Percentiles rank a stretch among this genome's conserved stretches.
These are phyloP conservation scores for Melieria crassipennis DNA, from an alignment of 2,888 invertebrate species.

Conservation along the genomic window DNA sequence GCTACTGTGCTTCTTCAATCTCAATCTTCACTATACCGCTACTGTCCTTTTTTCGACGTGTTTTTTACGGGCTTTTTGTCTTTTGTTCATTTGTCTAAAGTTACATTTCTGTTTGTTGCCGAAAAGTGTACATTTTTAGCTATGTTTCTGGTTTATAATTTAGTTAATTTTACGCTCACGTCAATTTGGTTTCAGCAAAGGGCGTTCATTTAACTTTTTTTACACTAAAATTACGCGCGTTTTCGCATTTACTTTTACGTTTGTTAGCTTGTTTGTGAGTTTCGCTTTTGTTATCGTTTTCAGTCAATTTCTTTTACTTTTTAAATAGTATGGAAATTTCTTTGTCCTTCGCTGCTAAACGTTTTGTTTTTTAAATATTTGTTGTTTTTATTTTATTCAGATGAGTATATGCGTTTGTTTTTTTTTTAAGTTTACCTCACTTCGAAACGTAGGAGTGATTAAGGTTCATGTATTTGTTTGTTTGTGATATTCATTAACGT, in stretches of 20 bases:
- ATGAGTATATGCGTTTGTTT: too few relatives aligned
- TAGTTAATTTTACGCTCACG: conserved; percentile 11
- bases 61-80: not conserved
- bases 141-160: conserved; percentile 8
- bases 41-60: too few relatives aligned
- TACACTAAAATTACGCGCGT: conserved; percentile 24
- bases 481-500: too few relatives aligned
- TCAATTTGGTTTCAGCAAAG: conserved; percentile 19
- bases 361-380: conserved; percentile 16
- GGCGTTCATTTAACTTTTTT: conserved; percentile 17
- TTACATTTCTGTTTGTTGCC: conserved; percentile 7
- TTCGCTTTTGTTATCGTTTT: conserved; percentile 29
- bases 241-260: conserved; percentile 22
- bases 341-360: conserved; percentile 13
- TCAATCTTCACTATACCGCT: not conserved
- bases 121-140: conserved; percentile 28
- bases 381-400: not conserved
- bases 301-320: conserved; percentile 33
- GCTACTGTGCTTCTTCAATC: not conserved
- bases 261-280: conserved; percentile 14
- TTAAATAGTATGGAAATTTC: conserved; percentile 14
- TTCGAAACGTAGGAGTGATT: too few relatives aligned
- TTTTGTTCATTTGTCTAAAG: not conserved
- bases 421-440: too few relatives aligned
- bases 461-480: too few relatives aligned